Percentiles rank a stretch among this genome's conserved stretches.
These are phyloP conservation scores for Caligus rogercresseyi DNA, from an alignment of 1,140 invertebrate species.

Conservation along the genomic window DNA sequence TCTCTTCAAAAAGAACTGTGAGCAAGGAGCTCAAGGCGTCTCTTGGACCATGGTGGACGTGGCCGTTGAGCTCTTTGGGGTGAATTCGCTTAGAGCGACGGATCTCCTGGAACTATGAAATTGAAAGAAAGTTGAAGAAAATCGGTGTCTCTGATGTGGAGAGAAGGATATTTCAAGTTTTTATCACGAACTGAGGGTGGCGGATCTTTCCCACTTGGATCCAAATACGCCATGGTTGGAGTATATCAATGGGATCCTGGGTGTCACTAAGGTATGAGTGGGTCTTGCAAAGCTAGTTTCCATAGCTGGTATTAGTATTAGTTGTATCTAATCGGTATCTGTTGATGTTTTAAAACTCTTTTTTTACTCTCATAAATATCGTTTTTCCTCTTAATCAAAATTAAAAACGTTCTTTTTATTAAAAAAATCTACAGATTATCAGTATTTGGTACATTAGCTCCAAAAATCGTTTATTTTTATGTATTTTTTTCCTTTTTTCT, in stretches of 20 bases:
- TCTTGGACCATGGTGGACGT: neutral
- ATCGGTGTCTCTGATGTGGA: neutral
- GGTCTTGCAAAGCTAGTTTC: neutral
- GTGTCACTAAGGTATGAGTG: slow-evolving; percentile 16
- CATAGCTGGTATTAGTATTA: neutral
- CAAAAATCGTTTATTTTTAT: too few species aligned
- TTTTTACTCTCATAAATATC: too few species aligned
- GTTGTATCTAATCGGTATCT: too few species aligned
- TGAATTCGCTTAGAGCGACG: neutral
- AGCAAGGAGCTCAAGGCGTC: neutral
- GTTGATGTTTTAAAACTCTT: too few species aligned
- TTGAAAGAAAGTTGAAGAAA: neutral
- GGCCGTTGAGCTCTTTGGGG: neutral
- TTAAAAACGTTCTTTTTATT: too few species aligned
- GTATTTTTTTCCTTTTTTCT: too few species aligned
- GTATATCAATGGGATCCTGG: slow-evolving; percentile 57
- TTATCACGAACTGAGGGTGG: neutral
- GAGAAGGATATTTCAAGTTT: neutral
- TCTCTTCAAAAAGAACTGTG: neutral
- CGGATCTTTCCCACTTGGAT: slow-evolving; percentile 48
- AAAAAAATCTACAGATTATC: too few species aligned
- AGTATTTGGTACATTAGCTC: too few species aligned
- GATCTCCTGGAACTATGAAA: neutral
- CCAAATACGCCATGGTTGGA: slow-evolving; percentile 56
- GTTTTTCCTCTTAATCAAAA: too few species aligned